Percentiles rank a stretch among this genome's conserved stretches.
These are phyloP conservation scores for Fragum whitleyi DNA, from an alignment of 2,888 invertebrate species.

Conservation along the genomic window DNA sequence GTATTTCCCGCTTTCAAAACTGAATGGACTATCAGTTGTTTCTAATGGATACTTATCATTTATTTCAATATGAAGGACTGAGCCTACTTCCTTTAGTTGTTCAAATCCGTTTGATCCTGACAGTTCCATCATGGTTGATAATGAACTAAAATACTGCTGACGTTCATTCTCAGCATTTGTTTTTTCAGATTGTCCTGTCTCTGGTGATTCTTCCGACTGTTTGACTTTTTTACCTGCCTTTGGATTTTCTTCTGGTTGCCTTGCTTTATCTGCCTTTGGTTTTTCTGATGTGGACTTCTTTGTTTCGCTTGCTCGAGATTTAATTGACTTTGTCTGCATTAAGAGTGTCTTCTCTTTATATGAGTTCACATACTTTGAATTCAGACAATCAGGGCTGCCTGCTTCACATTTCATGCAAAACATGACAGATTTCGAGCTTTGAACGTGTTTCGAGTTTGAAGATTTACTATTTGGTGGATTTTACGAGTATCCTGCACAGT, in stretches of 20 bases:
- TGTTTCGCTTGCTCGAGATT: slow-evolving; percentile 36
- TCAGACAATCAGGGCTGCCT: slow-evolving; percentile 37
- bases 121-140: slow-evolving; percentile 41
- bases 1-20: slow-evolving; percentile 33
- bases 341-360: slow-evolving; percentile 37
- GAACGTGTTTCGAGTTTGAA: slow-evolving; percentile 20
- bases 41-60: slow-evolving; percentile 34
- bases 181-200: slow-evolving; percentile 32
- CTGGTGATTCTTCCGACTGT: slow-evolving; percentile 29
- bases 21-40: slow-evolving; percentile 36
- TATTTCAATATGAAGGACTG: slow-evolving; percentile 40
- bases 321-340: slow-evolving; percentile 38
- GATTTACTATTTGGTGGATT: slow-evolving; percentile 38
- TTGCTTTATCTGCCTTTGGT: slow-evolving; percentile 33
- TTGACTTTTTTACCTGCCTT: slow-evolving; percentile 32
- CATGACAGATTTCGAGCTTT: slow-evolving; percentile 39
- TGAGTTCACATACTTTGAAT: slow-evolving; percentile 46
- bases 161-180: slow-evolving; percentile 41
- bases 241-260: slow-evolving; percentile 22
- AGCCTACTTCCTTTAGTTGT: slow-evolving; percentile 32
- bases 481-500: slow-evolving; percentile 34
- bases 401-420: slow-evolving; percentile 38
- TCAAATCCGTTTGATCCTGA: slow-evolving; percentile 39
- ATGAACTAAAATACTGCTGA: slow-evolving; percentile 45
- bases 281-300: slow-evolving; percentile 43